These are phyloP conservation scores for Caenorhabditis sp. DNA, from an alignment of 2,888 invertebrate species.

Conservation along the genomic window DNA sequence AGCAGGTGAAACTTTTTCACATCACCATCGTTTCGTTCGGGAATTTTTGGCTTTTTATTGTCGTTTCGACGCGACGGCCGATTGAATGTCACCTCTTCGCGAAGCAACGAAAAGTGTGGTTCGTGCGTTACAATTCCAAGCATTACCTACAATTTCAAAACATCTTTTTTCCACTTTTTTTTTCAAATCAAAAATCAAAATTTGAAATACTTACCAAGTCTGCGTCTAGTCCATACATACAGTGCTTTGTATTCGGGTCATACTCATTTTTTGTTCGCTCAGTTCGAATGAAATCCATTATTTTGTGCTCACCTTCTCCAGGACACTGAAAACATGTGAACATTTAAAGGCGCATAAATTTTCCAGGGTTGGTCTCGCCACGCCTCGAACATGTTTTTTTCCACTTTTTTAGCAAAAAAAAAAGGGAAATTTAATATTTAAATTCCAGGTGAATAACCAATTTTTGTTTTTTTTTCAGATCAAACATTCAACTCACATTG, in stretches of 20 bases:
- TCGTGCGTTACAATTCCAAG: slow-evolving; percentile 93
- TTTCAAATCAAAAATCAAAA: too few relatives aligned
- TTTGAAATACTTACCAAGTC: slow-evolving; percentile 77
- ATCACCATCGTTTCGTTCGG: slow-evolving; percentile 37
- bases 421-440: too few relatives aligned
- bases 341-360: too few relatives aligned
- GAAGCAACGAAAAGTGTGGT: slow-evolving; percentile 88
- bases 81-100: slow-evolving; percentile 82
- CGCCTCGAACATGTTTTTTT: too few relatives aligned
- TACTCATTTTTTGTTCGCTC: slow-evolving; percentile 84
- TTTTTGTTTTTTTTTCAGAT: background rate
- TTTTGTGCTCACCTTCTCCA: slow-evolving; percentile 97
- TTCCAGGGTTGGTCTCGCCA: too few relatives aligned
- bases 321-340: slow-evolving; percentile 77
- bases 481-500: slow-evolving; percentile 78
- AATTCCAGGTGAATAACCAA: too few relatives aligned
- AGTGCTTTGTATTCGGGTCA: slow-evolving; percentile 90
- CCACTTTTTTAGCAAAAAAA: too few relatives aligned
- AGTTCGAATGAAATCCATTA: slow-evolving; percentile 93
- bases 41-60: slow-evolving; percentile 8
- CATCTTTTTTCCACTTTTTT: too few relatives aligned
- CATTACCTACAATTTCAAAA: too few relatives aligned
- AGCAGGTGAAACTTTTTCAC: slow-evolving; percentile 90
- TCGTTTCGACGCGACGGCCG: slow-evolving; percentile 10
- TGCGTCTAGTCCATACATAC: slow-evolving; percentile 94